A percentile compares a stretch with the other conserved stretches of the same genome.
Evolutionary conservation across 1,140 invertebrate species (phyloP).

Genomic region (Drosophila sucinea): DNA sequence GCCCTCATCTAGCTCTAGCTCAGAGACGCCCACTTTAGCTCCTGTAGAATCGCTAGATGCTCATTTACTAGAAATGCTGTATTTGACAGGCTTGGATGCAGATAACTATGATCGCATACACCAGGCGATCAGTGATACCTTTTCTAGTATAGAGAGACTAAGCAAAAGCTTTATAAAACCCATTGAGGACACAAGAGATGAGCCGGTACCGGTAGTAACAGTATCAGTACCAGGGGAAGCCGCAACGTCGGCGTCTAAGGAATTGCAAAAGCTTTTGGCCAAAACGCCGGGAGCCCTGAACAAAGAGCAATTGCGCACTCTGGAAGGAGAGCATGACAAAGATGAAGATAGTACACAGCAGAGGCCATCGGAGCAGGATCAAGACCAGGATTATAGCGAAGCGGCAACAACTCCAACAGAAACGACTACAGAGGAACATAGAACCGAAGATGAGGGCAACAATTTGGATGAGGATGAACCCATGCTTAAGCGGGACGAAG

Average conservation of each 20-base stretch:
- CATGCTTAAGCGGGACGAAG: slow-evolving; percentile 43
- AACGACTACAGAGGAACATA: not conserved
- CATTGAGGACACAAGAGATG: slow-evolving; percentile 54
- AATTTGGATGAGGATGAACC: slow-evolving; percentile 56
- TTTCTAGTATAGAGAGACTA: slow-evolving; percentile 88
- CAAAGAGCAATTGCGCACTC: slow-evolving; percentile 87
- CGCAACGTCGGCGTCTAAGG: slow-evolving; percentile 36
- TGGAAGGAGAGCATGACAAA: slow-evolving; percentile 92
- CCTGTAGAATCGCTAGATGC: slow-evolving; percentile 86
- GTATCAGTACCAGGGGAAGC: slow-evolving; percentile 59
- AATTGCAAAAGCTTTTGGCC: slow-evolving; percentile 72
- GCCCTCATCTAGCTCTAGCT: slow-evolving; percentile 31
- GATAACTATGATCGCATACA: slow-evolving; percentile 87
- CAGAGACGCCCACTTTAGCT: slow-evolving; percentile 53
- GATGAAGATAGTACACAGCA: slow-evolving; percentile 87
- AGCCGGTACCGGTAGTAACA: not conserved
- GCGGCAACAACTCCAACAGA: not conserved
- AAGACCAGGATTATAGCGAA: slow-evolving; percentile 55
- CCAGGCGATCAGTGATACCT: slow-evolving; percentile 88
- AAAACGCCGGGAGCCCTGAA: slow-evolving; percentile 82
- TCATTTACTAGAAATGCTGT: slow-evolving; percentile 86
- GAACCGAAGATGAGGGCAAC: slow-evolving; percentile 41
- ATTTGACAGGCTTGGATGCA: slow-evolving; percentile 86
- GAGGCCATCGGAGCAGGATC: slow-evolving; percentile 39
- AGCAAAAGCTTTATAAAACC: slow-evolving; percentile 84